Evolutionary conservation across 2,888 invertebrate genomes (phyloP).

Genomic region (Hirtodrosophila histrioides): DNA sequence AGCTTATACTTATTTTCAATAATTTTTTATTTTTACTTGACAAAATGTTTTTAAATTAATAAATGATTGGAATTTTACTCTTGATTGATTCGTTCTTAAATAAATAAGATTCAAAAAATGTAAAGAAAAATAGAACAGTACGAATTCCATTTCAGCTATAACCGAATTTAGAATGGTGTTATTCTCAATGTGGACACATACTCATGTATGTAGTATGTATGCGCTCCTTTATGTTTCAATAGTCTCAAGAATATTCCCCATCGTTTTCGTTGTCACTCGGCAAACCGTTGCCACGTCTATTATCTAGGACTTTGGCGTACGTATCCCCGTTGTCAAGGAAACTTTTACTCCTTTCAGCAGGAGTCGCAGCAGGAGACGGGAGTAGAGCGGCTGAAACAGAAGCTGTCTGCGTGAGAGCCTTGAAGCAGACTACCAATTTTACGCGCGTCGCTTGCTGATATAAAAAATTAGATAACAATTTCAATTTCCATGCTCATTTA

Average conservation of each 20-base stretch:
- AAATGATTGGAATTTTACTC: no score
- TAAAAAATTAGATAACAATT: conserved; percentile 82
- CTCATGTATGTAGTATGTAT: neutral
- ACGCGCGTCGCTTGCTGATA: conserved; percentile 65
- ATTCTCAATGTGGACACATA: neutral
- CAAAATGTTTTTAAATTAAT: no score
- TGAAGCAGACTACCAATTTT: conserved; percentile 53
- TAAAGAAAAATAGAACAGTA: no score
- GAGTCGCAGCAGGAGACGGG: conserved; percentile 2
- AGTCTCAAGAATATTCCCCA: conserved; percentile 48
- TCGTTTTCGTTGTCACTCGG: conserved; percentile 44
- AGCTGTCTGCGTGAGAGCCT: conserved; percentile 26
- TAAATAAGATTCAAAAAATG: no score
- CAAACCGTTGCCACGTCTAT: conserved; percentile 74
- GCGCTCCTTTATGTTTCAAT: conserved; percentile 71
- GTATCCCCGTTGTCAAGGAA: conserved; percentile 42
- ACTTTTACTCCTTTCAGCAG: conserved; percentile 71
- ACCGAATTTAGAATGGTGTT: no score
- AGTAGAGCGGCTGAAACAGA: conserved; percentile 4
- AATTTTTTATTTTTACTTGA: no score
- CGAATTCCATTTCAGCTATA: no score
- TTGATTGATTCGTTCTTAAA: no score
- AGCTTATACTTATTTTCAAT: no score
- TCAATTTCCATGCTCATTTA: conserved; percentile 83
- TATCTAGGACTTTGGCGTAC: conserved; percentile 62